Conservation (phyloP, 2,888 invertebrate genomes). For the Trachelus tabidus region DNA sequence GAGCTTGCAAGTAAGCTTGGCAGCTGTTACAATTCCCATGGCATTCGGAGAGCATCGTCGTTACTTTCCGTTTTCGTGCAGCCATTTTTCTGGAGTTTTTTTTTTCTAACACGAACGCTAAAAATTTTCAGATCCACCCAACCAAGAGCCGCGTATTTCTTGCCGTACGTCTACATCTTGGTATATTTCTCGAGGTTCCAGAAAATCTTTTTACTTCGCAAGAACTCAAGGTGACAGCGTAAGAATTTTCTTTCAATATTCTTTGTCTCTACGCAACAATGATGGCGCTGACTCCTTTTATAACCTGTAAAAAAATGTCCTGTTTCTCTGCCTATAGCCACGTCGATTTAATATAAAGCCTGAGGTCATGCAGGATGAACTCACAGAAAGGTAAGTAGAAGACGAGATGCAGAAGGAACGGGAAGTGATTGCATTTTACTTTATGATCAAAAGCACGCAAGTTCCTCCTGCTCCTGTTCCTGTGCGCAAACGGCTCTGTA, state of each 20-base stretch:
- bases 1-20: not conserved
- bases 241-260: not conserved
- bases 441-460: constrained; percentile 40
- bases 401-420: constrained; percentile 20
- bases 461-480: constrained; percentile 6
- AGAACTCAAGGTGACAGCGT: not conserved
- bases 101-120: not conserved
- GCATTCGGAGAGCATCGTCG: not conserved
- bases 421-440: constrained; percentile 42
- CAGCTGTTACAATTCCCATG: not conserved
- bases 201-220: not conserved
- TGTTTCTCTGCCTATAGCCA: not conserved
- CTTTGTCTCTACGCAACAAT: too few relatives aligned
- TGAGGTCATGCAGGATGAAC: constrained; percentile 36
- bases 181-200: not conserved
- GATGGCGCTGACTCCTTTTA: too few relatives aligned
- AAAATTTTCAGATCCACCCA: not conserved
- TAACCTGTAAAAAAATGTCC: not conserved
- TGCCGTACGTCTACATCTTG: not conserved
- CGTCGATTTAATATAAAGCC: constrained; percentile 29
- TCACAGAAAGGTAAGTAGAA: not conserved
- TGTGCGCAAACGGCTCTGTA: not conserved
- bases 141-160: not conserved
- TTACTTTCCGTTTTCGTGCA: not conserved
- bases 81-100: not conserved